Base-by-base conservation (phyloP, 2,888 invertebrate genomes). In the Nasonia oneida region DNA sequence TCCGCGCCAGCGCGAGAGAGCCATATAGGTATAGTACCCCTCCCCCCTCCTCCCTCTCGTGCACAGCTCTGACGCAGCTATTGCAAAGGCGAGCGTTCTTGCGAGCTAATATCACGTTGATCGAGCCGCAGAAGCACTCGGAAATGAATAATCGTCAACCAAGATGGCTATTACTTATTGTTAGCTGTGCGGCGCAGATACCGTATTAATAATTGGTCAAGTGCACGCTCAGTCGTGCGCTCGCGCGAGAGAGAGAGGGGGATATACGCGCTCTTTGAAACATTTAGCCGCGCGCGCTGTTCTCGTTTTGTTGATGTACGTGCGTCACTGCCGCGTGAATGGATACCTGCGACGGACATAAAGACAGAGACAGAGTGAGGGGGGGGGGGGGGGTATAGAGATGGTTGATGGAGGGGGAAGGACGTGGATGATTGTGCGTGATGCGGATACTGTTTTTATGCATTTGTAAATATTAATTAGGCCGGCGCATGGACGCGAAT, bases 101-200 rank as follows among this genome's bases (percentile, higher is more conserved):
- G 29, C 42, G 33, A 15, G 67, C 67, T 67, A 42, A 79, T 79
- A 79, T 79, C 67, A 47, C 50, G 33, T 50, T 15, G 29, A 64
- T 79, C 61, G 53, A 18, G 64, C 67, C 8, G 18, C 4, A 23
- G 39, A 8, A 53, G 53, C 15, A 23, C 12, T 70, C 71, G 83
- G 79, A 84, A 84, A 84, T 84, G 80, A 84, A 84, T 80, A 80
- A 84, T 80, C 84, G 75, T 80, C 67, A 53, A 67, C 33, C 70
- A 67, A 64, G 67, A 64, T 75, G 80, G 84, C 80, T 80, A 80
- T 84, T 80, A 84, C 79, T 80, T 23, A 23, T 23, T 23, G 23
- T 23, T 84, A 75, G 79, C 53, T 39, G 10, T 47, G 47, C 71
- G 71, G 67, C 64, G 53, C 39, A 29, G n/a, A 57, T 77, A 83